A percentile compares a stretch with the other conserved stretches of the same genome.
phyloP scores from a whole-genome alignment of 1,140 invertebrate species.

The Limonius californicus region DNA sequence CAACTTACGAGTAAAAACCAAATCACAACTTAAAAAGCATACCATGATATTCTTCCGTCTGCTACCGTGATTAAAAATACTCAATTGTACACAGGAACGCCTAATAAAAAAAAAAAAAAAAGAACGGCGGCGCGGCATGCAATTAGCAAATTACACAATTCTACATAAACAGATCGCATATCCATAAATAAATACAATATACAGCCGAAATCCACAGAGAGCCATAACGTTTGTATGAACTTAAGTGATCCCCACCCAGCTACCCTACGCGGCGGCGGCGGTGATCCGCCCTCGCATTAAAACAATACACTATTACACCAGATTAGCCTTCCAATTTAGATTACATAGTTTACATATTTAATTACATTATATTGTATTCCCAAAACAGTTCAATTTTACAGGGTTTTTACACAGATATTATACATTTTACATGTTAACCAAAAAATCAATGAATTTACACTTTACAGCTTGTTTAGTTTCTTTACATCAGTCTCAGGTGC shows the following conservation, averaged over 20 bases:
- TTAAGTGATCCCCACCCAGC: slow-evolving; percentile 49
- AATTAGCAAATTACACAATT: slow-evolving; percentile 1
- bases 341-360: slow-evolving; percentile 45
- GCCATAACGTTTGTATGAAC: slow-evolving; percentile 32
- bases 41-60: background rate
- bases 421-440: slow-evolving; percentile 46
- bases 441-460: slow-evolving; percentile 44
- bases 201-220: slow-evolving; percentile 46
- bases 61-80: slow-evolving; percentile 8
- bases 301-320: slow-evolving; percentile 33
- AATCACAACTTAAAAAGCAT: background rate
- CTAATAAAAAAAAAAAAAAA: background rate
- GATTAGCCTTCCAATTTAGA: slow-evolving; percentile 41
- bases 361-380: slow-evolving; percentile 38
- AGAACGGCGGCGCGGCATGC: background rate
- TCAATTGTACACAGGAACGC: background rate
- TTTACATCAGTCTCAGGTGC: slow-evolving; percentile 47
- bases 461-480: slow-evolving; percentile 48
- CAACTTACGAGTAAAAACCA: background rate
- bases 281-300: slow-evolving; percentile 23
- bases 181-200: slow-evolving; percentile 41
- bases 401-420: slow-evolving; percentile 47
- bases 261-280: slow-evolving; percentile 41
- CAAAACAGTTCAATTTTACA: slow-evolving; percentile 44
- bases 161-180: slow-evolving; percentile 38